These are phyloP conservation scores for Threskiornis aethiopicus DNA, from an alignment of 2,797 vertebrate species.

Conservation along the genomic window DNA sequence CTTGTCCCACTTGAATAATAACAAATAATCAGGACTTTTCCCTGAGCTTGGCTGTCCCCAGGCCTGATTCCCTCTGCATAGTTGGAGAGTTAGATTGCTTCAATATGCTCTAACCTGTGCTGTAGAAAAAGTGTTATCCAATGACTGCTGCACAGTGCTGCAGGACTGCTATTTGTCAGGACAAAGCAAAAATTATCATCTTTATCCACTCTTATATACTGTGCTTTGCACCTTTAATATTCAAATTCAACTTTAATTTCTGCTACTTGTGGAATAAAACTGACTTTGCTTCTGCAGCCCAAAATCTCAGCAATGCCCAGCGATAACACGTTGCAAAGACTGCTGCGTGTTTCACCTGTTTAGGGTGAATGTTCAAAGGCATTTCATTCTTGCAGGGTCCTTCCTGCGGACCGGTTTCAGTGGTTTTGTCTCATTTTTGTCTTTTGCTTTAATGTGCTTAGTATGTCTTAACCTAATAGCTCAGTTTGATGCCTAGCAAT, in stretches of 20 bases:
- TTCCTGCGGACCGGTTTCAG: background rate
- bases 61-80: background rate
- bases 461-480: conserved; percentile 17
- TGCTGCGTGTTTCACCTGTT: background rate
- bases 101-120: conserved; percentile 4
- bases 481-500: background rate
- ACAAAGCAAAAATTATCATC: background rate
- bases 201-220: background rate
- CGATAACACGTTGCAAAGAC: background rate
- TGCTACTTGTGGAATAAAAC: background rate
- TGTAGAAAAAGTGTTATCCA: background rate
- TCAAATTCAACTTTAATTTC: background rate
- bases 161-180: background rate
- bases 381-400: background rate
- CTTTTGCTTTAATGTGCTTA: conserved; percentile 33
- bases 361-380: background rate
- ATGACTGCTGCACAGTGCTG: background rate
- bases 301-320: background rate
- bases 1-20: background rate
- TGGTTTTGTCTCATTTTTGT: conserved; percentile 37
- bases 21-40: background rate
- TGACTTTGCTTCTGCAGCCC: background rate
- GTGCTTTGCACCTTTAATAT: background rate
- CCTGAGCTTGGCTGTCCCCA: background rate
- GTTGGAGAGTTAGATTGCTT: background rate